Base-by-base conservation (phyloP, 1,140 invertebrate genomes). In the Diploscapter pachys region DNA sequence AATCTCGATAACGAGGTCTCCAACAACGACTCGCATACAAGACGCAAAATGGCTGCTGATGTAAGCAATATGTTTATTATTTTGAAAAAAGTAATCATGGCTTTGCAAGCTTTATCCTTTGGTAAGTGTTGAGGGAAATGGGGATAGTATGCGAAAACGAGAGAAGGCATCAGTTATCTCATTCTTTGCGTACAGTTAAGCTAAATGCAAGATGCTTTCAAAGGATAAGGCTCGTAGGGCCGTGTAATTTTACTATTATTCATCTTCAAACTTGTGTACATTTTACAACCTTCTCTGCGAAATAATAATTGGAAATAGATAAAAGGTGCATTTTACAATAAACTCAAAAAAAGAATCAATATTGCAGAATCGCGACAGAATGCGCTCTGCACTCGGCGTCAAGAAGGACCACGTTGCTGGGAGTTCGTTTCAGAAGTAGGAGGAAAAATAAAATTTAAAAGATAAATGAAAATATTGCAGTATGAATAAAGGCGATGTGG, bases 1-100 rank as follows among this genome's bases (percentile, higher is more conserved):
- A 79, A 85, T 64, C 61, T 86, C 31, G 84, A 85, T 61, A 61
- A 74, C 2, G 81, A 85, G 56, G 67, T 85, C 63, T 73, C 83
- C 54, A 51, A 75, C 4, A 77, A 65, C 0, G 80, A 85, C 65
- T 67, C 78, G 6, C 81, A 83, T 63, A 81, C 84, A 71, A 79
- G 69, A 70, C 65, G n/a, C 70, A 81, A 11, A 75, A 77, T 31
- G 79, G 80, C 31, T 31, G 31, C 31, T 31, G 31, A 31, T 31
- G 31, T 31, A 1, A 31, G 31, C 31, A n/a, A 31, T 31, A 31
- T 31, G 31, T 31, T 31, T 31, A 31, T 31, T 31, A 31, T 31
- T 31, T 31, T 31, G 31, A 31, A 31, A 31, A 31, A 1, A 31
- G 31, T 31, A 31, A 31, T 31, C 31, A 31, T 31, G 31, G 31